Base-by-base conservation (phyloP, 2,888 invertebrate genomes). In the Tuta absoluta region DNA sequence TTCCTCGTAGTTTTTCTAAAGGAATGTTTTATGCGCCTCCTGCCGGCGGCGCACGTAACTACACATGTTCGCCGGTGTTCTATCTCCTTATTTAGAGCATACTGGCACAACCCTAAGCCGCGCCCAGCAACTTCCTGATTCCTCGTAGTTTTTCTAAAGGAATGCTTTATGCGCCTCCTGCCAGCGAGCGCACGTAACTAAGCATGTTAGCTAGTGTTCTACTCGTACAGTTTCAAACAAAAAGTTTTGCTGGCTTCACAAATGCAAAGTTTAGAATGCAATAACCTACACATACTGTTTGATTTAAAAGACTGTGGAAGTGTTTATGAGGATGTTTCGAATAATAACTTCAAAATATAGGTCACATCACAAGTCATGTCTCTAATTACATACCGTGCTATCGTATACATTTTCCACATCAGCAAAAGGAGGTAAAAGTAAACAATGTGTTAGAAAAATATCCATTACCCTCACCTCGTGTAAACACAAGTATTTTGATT, bases 121-220 rank as follows among this genome's bases (percentile, higher is more conserved):
- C 41, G 12, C 17, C 28, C 28, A 28, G 41, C 14, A 41, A 41
- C 41, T 41, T 41, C 21, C 67, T 70, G 71, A 72, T 67, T 68
- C 68, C 51, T 56, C 67, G 69, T 19, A 73, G 67, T 73, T 70
- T 67, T 69, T 69, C 68, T 65, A 71, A 72, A 66, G 62, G 70
- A 70, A 75, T 73, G 69, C 65, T 72, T 72, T 71, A 71, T 69
- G 69, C 70, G 67, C 68, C 56, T 62, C 51, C 66, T 66, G 64
- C 38, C 65, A 67, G 21, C 19, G 7, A 21, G 48, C 17, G 19
- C 7, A 21, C n/a, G 48, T 48, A 19, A 21, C 48, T 19, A 48
- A 8, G 4, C 48, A 17, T 14, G 38, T 38, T 11, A 38, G 38
- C 28, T 28, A 5, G 5, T 28, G 5, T 28, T 28, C 28, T 28